Base-by-base conservation (phyloP, 2,797 vertebrate genomes). In the Sphenodon punctatus region DNA sequence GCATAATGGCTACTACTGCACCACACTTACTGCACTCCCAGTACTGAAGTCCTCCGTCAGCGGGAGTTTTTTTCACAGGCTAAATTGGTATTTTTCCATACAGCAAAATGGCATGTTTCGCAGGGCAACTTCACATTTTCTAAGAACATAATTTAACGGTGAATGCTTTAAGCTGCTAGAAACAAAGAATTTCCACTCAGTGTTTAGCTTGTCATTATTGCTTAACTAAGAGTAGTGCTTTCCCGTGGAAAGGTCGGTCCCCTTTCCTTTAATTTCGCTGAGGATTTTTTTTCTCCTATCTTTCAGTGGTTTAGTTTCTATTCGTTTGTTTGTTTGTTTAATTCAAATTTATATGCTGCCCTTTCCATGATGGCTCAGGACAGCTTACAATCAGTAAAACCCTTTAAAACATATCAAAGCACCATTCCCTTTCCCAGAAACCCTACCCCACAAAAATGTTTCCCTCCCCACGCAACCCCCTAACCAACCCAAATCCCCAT, bases 221-320 rank as follows among this genome's bases (percentile, higher is more conserved):
- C 66, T 73, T 48, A 0, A 0, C 55, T 75, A 84, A 46, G 63
- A 67, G 16, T 0, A 0, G 63, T 51, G 46, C 77, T 80, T 76
- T 87, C 84, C 77, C 71, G 36, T n/a, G n/a, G n/a, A n/a, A 9
- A 88, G 43, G 81, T n/a, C 69, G 75, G 6, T 51, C 86, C 88
- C 55, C 68, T 66, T 75, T 55, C 66, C 88, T 80, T n/a, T 55
- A 23, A 48, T 49, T 68, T 82, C 66, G n/a, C 80, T 23, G 81
- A 88, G 74, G 42, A 67, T 83, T 85, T 88, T 71, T 86, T 78
- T 49, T 59, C 70, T 74, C 22, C 59, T 79, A 11, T n/a, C n/a
- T n/a, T n/a, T n/a, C n/a, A n/a, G n/a, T n/a, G n/a, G n/a, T n/a
- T n/a, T n/a, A n/a, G n/a, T n/a, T n/a, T n/a, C n/a, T n/a, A n/a